Evolutionary conservation across 37 sponge, comb jelly and placozoan genomes (phyloP).

Genomic region (Axinella damicornis): DNA sequence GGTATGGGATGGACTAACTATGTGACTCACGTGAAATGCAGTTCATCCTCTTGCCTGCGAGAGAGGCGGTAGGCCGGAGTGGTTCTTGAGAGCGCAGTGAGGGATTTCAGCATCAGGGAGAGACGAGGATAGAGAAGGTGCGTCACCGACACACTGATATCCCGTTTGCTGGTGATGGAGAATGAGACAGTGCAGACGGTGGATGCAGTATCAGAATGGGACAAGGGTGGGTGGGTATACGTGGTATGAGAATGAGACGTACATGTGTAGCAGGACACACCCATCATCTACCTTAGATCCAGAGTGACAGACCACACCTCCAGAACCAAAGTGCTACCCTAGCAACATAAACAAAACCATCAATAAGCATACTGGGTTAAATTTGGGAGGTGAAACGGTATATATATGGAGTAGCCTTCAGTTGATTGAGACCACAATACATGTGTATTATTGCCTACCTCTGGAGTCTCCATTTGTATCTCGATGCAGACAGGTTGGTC

Average conservation of each 20-base stretch:
- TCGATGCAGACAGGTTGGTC: conserved; percentile 70
- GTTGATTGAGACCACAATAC: too few relatives aligned
- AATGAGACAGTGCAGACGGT: too few relatives aligned
- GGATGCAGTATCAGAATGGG: too few relatives aligned
- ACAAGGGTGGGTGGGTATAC: too few relatives aligned
- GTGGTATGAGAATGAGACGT: too few relatives aligned
- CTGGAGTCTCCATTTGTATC: conserved; percentile 74
- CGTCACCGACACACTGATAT: conserved; percentile 68
- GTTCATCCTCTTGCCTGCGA: conserved; percentile 47
- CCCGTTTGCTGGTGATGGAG: conserved; percentile 60
- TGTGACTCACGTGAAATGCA: conserved; percentile 63
- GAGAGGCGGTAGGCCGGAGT: conserved; percentile 77
- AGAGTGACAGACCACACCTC: conserved; percentile 74
- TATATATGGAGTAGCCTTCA: too few relatives aligned
- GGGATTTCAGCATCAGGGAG: conserved; percentile 76
- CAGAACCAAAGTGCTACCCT: conserved; percentile 63
- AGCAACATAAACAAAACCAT: too few relatives aligned
- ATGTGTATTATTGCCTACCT: conserved; percentile 33
- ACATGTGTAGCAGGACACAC: too few relatives aligned
- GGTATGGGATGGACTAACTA: too few relatives aligned
- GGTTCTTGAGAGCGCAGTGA: conserved; percentile 66
- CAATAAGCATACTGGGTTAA: too few relatives aligned
- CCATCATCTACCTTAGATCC: conserved; percentile 55
- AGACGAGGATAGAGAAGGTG: conserved; percentile 79
- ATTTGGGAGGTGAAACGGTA: too few relatives aligned